Evolutionary conservation across 2,797 vertebrate genomes (phyloP).

Genomic region (Parambassis ranga): DNA sequence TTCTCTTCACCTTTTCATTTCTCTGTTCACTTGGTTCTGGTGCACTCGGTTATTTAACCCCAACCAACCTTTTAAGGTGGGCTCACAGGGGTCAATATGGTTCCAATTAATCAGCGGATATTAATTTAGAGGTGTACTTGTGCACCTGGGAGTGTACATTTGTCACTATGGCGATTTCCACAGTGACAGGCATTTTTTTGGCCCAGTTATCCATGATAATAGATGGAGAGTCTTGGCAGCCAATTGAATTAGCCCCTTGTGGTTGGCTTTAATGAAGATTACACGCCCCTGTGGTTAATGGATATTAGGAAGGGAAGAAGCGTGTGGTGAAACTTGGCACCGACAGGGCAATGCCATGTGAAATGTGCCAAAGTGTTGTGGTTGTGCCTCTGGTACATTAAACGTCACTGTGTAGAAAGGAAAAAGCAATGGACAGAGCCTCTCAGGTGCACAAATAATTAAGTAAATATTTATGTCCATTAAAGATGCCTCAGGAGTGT

Average conservation of each 20-base stretch:
- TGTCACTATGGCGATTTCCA: constrained; percentile 65
- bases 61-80: constrained; percentile 39
- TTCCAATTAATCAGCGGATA: constrained; percentile 75
- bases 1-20: constrained; percentile 54
- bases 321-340: constrained; percentile 65
- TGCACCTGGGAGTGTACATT: constrained; percentile 59
- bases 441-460: not conserved
- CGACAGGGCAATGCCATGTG: constrained; percentile 36
- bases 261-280: constrained; percentile 77
- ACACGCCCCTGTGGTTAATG: constrained; percentile 74
- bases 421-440: not conserved
- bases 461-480: not conserved
- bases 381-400: constrained; percentile 4
- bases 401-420: not conserved
- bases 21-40: constrained; percentile 23
- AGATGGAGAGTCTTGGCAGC: constrained; percentile 64
- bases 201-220: constrained; percentile 67
- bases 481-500: not conserved
- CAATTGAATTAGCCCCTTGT: constrained; percentile 75
- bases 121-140: constrained; percentile 72
- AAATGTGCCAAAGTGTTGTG: constrained; percentile 36
- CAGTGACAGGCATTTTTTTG: constrained; percentile 52
- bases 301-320: constrained; percentile 65
- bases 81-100: constrained; percentile 38
- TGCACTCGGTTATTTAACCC: constrained; percentile 59